Base-by-base conservation (phyloP, 2,888 invertebrate species). In the Anoncus sp. region DNA sequence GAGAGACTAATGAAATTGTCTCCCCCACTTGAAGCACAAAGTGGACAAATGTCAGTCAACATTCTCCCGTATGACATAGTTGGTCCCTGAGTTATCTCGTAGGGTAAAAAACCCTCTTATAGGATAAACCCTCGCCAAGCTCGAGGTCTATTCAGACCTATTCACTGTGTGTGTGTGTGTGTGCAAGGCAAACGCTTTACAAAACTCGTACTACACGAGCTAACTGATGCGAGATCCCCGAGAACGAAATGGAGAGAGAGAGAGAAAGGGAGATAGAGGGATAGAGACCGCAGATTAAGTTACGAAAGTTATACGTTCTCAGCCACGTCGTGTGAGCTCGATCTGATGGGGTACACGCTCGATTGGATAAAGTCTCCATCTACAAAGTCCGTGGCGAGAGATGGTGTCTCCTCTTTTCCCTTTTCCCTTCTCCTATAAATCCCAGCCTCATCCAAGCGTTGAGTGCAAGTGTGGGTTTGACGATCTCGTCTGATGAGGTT, bases 341-440 rank as follows among this genome's bases (percentile, higher is more conserved):
- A 40, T 49, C 20, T 16, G 66, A 73, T 49, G 47, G 49, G 49
- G 59, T 51, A 35, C 10, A 47, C 27, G 65, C 67, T 60, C 78
- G 70, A 78, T 78, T 78, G 66, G 78, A 74, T 75, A 75, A 75
- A 78, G 62, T 70, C 75, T 63, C 66, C n/a, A 67, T 67, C 57
- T n/a, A 45, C 18, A n/a, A 38, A 47, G 35, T 66, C 53, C 18
- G 27, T 43, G 53, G 38, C 24, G 20, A 57, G 55, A 43, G 55
- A 45, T 14, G 45, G 66, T 65, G 43, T 66, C 45, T 43, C 65
- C 18, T 18, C n/a, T n/a, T n/a, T 66, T 43, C 65, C 65, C n/a
- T 20, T 66, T 45, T 66, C 31, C 47, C 35, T 24, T 7, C 31
- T 16, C n/a, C 22, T 55, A 45, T 63, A 55, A 63, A 72, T 63